Evolutionary conservation across 2,888 invertebrate species (phyloP), one percentile per base, ranked within the genome.

Genomic region (Ochropleura plecta): DNA sequence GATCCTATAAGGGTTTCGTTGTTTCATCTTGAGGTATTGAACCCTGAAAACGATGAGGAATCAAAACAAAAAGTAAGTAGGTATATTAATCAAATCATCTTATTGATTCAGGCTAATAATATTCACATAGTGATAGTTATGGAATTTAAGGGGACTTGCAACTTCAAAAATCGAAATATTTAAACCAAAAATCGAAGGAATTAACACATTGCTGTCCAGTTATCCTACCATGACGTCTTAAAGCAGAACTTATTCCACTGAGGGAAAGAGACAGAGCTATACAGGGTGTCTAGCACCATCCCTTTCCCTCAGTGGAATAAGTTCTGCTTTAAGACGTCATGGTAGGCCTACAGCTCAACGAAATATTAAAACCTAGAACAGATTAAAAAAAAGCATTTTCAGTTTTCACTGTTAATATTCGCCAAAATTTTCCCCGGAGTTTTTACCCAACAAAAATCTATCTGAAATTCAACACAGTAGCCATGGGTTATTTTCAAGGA

Each of bases 401-500:
- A 16, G 9, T 42, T 42, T 8, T 12, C 10, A 10, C 8, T 59
- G 18, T 30, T 20, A 14, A 18, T 44, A 12, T 42, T 51, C 8
- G 3, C 5, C 8, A 8, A 0, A 42, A 40, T 4, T 5, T 30
- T n/a, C 12, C n/a, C 20, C 67, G 60, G 3, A 1, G 6, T 14
- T 30, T 20, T 18, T 14, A 53, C 12, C 12, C 12, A 40, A 40
- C 49, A 9, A 70, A n/a, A 68, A 40, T 60, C n/a, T 59, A 62
- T 48, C 53, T 49, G 14, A 69, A 65, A 70, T 66, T 74, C 57
- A 48, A 42, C 51, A 12, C 8, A 40, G 49, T 76, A n/a, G 42
- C 64, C 70, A 64, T 64, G 46, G 49, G 42, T 57, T 75, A 70
- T 46, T 0, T 5, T 20, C 51, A 73, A 62, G 69, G 76, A 76